Conservation (phyloP, 2,797 vertebrate genomes). For the Peromyscus nudipes region DNA sequence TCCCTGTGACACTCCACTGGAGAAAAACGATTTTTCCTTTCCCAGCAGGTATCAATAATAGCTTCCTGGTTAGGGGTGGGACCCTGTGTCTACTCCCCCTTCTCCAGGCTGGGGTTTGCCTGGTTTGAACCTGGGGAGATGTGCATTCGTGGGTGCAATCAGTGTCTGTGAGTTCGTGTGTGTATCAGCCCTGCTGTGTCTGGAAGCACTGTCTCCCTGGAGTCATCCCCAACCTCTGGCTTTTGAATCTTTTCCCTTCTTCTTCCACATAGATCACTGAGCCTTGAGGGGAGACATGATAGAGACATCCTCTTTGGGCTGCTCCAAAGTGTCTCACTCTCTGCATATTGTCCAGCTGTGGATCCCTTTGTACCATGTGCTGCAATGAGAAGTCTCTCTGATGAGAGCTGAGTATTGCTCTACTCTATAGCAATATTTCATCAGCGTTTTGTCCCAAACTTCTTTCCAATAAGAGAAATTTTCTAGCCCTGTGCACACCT, state of each 20-base stretch:
- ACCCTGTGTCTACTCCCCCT: too few relatives aligned
- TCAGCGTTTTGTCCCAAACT: not conserved
- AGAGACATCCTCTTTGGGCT: not conserved
- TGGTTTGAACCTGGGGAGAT: not conserved
- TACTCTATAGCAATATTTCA: not conserved
- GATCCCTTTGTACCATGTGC: not conserved
- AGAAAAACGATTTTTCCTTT: not conserved
- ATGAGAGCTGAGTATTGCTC: not conserved
- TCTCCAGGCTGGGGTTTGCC: too few relatives aligned
- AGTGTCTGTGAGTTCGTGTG: not conserved
- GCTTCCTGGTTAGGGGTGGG: not conserved
- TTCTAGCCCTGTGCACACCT: not conserved
- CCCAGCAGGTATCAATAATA: not conserved
- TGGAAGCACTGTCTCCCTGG: not conserved
- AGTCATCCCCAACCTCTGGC: not conserved
- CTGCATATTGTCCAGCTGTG: not conserved
- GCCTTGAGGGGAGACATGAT: not conserved
- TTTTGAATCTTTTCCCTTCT: not conserved
- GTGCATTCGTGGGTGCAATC: not conserved
- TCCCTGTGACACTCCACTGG: not conserved
- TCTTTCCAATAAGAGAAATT: not conserved
- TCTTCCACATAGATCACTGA: not conserved
- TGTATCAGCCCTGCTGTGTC: not conserved
- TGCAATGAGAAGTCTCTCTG: not conserved
- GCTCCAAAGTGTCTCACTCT: not conserved